Base-by-base conservation (phyloP, 2,888 invertebrate species). In the Caenorhabditis doughertyi region DNA sequence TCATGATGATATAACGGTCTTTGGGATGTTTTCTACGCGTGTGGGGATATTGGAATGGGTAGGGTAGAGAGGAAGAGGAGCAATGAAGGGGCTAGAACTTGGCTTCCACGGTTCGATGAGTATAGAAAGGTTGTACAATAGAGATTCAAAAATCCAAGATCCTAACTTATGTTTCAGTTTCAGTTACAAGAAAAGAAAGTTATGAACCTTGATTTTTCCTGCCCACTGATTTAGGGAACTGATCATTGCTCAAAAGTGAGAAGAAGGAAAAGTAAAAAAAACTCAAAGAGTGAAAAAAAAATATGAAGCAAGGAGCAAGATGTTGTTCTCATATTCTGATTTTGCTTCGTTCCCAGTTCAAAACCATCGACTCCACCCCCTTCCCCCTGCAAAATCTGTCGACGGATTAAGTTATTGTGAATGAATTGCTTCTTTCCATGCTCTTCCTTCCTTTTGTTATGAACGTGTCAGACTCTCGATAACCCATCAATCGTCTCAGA, bases 321-420 rank as follows among this genome's bases (percentile, higher is more conserved):
- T n/a, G 3, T 18, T 47, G 18, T 47, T 18, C 21, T 47, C 58
- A 47, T 16, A 21, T 32, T 39, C 47, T 2, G n/a, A 56, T 60
- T 25, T 60, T 32, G 11, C 21, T 35, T 56, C 35, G 55, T 49
- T 21, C 35, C 35, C 39, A 18, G 65, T 42, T 67, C 44, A 18
- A 62, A 32, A 21, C 44, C 62, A 62, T 44, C 62, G n/a, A n/a
- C 65, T 65, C 71, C 70, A 44, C 64, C 53, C 47, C 49, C 18
- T 39, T 68, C 62, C 18, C 27, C 42, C 27, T 42, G 23, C 21
- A 51, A 67, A 80, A 80, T 80, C 67, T 72, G 72, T 80, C 79
- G 65, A 55, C 79, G 73, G 80, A 80, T 80, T 80, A 80, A 80
- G 80, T 80, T 80, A 74, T 80, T 80, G 73, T 80, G 39, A 13